phyloP scores from a whole-genome alignment of 2,888 invertebrate species.

The Danaus chrysippus region DNA sequence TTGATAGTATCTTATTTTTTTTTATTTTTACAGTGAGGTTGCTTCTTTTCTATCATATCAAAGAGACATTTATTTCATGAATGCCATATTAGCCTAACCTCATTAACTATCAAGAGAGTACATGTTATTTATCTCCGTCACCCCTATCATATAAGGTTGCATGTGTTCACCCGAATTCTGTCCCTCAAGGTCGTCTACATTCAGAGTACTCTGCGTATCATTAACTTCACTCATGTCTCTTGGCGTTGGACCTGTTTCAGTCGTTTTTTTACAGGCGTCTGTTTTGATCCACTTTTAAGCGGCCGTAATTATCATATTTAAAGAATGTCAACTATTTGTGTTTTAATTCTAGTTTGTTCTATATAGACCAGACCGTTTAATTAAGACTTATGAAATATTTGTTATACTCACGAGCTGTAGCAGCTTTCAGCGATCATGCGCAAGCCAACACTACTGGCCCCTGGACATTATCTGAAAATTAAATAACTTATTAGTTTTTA shows the following conservation, averaged over 20 bases:
- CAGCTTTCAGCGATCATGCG: conserved; percentile 52
- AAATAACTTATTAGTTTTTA: conserved; percentile 26
- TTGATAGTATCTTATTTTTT: no score
- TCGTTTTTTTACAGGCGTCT: conserved; percentile 25
- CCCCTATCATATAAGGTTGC: conserved; percentile 20
- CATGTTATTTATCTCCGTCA: conserved; percentile 12
- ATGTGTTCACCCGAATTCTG: conserved; percentile 65
- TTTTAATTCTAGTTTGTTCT: neutral
- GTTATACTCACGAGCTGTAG: conserved; percentile 59
- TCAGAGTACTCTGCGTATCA: conserved; percentile 44
- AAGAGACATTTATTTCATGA: no score
- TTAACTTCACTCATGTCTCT: conserved; percentile 14
- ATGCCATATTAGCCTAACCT: no score
- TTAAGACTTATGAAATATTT: neutral
- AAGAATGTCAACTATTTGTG: neutral
- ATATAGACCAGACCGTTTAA: neutral
- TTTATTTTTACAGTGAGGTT: no score
- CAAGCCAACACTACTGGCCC: conserved; percentile 53
- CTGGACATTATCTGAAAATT: conserved; percentile 65
- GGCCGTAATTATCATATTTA: conserved; percentile 14
- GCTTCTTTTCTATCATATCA: no score
- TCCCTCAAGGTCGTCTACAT: conserved; percentile 67
- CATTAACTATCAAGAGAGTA: no score
- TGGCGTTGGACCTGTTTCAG: conserved; percentile 27
- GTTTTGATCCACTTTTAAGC: conserved; percentile 16